Base-by-base conservation (phyloP, 64 coral and sea anemone species). In the Montipora sp. region DNA sequence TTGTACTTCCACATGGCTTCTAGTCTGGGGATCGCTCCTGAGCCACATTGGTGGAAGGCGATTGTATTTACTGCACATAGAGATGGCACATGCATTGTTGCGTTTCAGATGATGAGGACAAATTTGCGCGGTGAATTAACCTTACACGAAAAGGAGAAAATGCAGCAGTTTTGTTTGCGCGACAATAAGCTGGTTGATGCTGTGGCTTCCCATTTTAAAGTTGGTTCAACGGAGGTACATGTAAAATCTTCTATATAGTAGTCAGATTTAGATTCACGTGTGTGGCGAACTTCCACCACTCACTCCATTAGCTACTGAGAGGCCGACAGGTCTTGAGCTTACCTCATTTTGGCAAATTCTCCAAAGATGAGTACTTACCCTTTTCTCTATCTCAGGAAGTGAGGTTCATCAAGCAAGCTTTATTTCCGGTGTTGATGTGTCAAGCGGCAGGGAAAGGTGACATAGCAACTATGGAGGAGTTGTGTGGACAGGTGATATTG, bases 341-440 rank as follows among this genome's bases (percentile, higher is more conserved):
- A 36, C 36, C 36, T 36, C 36, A 36, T 36, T 36, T 36, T 36
- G 36, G 36, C 36, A 36, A 36, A 36, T 36, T 36, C 36, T 36
- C 36, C 36, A 36, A 36, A 36, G 36, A 36, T 36, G 36, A 36
- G 36, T 36, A 36, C 36, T 36, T 36, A 36, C 36, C 36, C 36
- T 10, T 55, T 55, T 5, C 14, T 81, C 8, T 16, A 47, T 68
- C 1, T 19, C 87, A 96, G 94, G 95, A 96, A 75, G 95, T 96
- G 19, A 83, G 81, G 51, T 93, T 90, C 44, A 96, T 96, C 80
- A 96, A 96, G 67, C 92, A 87, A 87, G 95, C 95, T 0, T 75
- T 96, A 61, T 93, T 93, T 72, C 95, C 95, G 7, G 80, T 96
- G 3, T 47, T 96, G 44, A 96, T 90, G 95, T 96, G 95, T 67